phyloP scores from a whole-genome alignment of 2,113 vertebrate genomes.

The Cygnus atratus region DNA sequence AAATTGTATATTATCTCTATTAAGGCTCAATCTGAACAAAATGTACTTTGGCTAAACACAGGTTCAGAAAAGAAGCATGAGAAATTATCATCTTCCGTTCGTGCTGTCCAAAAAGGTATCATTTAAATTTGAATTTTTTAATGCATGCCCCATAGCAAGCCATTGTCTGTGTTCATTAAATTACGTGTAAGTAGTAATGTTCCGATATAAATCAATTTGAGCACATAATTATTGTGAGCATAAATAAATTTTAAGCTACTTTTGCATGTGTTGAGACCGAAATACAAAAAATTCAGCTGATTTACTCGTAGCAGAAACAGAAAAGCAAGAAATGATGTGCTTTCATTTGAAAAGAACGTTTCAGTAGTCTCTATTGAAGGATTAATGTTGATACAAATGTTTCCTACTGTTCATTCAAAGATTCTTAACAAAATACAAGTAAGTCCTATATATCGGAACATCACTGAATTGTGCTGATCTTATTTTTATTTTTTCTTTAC shows the following conservation, averaged over 20 bases:
- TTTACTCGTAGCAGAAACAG: background rate
- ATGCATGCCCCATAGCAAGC: constrained; percentile 79
- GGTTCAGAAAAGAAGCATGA: constrained; percentile 98
- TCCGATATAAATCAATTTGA: constrained; percentile 67
- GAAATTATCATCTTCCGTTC: constrained; percentile 97
- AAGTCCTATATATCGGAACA: constrained; percentile 72
- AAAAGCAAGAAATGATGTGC: background rate
- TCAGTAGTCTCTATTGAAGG: background rate
- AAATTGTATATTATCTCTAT: constrained; percentile 84
- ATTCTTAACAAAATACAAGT: background rate
- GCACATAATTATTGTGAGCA: background rate
- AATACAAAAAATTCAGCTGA: background rate
- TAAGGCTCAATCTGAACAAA: constrained; percentile 86
- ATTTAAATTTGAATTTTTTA: constrained; percentile 86
- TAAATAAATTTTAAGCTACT: constrained; percentile 9
- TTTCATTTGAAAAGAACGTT: background rate
- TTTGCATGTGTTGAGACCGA: background rate
- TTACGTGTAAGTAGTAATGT: constrained; percentile 74
- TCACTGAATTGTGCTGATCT: constrained; percentile 67
- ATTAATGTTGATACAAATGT: background rate
- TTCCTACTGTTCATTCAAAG: background rate
- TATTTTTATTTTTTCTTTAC: constrained; percentile 25
- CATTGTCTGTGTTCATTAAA: constrained; percentile 66
- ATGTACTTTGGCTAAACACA: constrained; percentile 89
- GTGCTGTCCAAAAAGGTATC: constrained; percentile 97